Evolutionary conservation across 2,888 invertebrate genomes (phyloP).

Genomic region (Erebia aethiops): DNA sequence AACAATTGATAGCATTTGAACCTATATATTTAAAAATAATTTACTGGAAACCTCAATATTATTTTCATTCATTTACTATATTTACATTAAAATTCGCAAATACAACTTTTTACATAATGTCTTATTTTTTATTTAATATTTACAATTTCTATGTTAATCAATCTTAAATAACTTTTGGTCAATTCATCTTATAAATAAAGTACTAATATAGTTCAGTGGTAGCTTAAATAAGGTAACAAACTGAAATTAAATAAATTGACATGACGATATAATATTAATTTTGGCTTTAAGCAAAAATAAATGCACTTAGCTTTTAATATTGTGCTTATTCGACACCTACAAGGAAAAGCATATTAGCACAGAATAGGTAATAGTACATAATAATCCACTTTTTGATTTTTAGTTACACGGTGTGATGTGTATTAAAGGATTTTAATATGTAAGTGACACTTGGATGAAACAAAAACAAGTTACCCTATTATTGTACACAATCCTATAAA

Average conservation of each 20-base stretch:
- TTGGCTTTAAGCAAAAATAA: constrained; percentile 10
- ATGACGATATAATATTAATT: not conserved
- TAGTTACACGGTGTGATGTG: too few relatives aligned
- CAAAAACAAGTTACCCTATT: too few relatives aligned
- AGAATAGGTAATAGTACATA: too few relatives aligned
- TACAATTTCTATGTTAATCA: constrained; percentile 50
- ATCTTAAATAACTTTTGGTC: constrained; percentile 80
- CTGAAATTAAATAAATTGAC: constrained; percentile 12
- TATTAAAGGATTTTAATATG: too few relatives aligned
- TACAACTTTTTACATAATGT: constrained; percentile 72
- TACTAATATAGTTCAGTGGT: constrained; percentile 43
- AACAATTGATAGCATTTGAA: constrained; percentile 62
- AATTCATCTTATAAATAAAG: constrained; percentile 73
- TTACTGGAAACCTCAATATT: constrained; percentile 62
- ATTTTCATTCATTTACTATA: constrained; percentile 54
- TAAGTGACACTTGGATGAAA: too few relatives aligned
- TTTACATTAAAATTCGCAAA: constrained; percentile 79
- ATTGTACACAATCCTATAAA: too few relatives aligned
- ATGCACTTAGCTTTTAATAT: not conserved
- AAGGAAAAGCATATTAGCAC: too few relatives aligned
- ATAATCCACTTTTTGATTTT: too few relatives aligned
- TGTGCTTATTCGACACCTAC: too few relatives aligned
- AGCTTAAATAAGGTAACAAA: constrained; percentile 1
- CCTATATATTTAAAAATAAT: constrained; percentile 70
- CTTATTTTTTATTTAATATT: constrained; percentile 60